phyloP scores from a whole-genome alignment of 2,888 invertebrate genomes.

The Temnothorax ravouxi region DNA sequence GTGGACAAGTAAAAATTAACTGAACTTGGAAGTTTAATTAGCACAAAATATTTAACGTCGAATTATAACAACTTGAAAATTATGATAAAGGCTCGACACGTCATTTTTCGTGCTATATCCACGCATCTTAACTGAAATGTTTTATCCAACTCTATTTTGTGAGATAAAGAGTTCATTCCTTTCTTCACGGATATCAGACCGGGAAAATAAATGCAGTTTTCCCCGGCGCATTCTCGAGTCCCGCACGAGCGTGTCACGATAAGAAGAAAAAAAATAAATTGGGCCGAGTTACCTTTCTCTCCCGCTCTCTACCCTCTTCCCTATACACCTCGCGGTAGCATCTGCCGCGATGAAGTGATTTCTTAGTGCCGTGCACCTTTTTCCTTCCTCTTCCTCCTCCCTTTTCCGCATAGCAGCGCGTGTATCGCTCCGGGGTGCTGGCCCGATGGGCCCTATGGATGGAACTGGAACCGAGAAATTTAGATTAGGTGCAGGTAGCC shows the following conservation, averaged over 20 bases:
- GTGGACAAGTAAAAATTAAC: neutral
- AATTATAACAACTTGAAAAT: constrained; percentile 5
- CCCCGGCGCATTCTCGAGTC: constrained; percentile 48
- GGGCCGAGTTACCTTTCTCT: constrained; percentile 53
- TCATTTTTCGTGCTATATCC: neutral
- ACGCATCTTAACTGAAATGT: neutral
- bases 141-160: neutral
- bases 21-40: neutral
- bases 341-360: constrained; percentile 84
- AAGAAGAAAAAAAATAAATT: constrained; percentile 23
- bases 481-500: constrained; percentile 72
- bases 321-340: constrained; percentile 71
- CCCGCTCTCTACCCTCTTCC: constrained; percentile 23
- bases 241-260: constrained; percentile 59
- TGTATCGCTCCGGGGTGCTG: constrained; percentile 66
- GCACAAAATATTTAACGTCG: neutral
- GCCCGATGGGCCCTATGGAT: constrained; percentile 45
- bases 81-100: neutral
- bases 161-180: constrained; percentile 53
- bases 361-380: constrained; percentile 78
- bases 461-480: constrained; percentile 71
- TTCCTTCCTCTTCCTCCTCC: constrained; percentile 53
- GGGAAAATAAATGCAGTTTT: constrained; percentile 75
- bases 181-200: constrained; percentile 62
- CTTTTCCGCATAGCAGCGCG: constrained; percentile 45